Evolutionary conservation across 2,113 vertebrate species (phyloP).

Genomic region (Anolis sagrei): DNA sequence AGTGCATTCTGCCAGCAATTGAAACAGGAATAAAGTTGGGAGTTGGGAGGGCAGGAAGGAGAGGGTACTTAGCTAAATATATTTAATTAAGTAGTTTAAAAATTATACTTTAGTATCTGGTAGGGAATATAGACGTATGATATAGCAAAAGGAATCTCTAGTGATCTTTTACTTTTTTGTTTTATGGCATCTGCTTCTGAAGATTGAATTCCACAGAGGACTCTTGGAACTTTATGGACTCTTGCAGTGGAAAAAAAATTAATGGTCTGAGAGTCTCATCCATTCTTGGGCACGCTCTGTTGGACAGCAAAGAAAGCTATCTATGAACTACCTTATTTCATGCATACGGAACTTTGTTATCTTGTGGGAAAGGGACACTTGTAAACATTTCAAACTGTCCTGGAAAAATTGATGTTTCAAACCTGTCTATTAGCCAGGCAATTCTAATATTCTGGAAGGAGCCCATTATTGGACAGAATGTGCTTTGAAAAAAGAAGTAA

Average conservation of each 20-base stretch:
- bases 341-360: constrained; percentile 44
- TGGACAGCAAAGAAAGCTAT: constrained; percentile 36
- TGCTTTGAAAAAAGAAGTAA: not conserved
- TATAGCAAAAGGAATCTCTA: constrained; percentile 57
- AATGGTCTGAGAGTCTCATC: constrained; percentile 48
- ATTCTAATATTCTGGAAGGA: constrained; percentile 10
- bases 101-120: not conserved
- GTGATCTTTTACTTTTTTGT: constrained; percentile 48
- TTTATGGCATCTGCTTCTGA: constrained; percentile 57
- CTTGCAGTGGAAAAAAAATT: constrained; percentile 30
- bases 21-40: too few relatives aligned
- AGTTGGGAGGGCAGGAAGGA: too few relatives aligned
- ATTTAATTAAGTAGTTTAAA: too few relatives aligned
- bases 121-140: constrained; percentile 43
- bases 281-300: constrained; percentile 37
- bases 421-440: constrained; percentile 42
- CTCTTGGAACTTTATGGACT: constrained; percentile 62
- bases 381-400: constrained; percentile 37
- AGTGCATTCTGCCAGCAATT: too few relatives aligned
- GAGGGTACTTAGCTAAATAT: too few relatives aligned
- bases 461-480: constrained; percentile 44
- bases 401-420: constrained; percentile 33
- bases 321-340: constrained; percentile 39
- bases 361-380: constrained; percentile 17
- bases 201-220: constrained; percentile 56